Base-by-base conservation (phyloP, 2,797 vertebrate species). In the Ambastaia sidthimunki region DNA sequence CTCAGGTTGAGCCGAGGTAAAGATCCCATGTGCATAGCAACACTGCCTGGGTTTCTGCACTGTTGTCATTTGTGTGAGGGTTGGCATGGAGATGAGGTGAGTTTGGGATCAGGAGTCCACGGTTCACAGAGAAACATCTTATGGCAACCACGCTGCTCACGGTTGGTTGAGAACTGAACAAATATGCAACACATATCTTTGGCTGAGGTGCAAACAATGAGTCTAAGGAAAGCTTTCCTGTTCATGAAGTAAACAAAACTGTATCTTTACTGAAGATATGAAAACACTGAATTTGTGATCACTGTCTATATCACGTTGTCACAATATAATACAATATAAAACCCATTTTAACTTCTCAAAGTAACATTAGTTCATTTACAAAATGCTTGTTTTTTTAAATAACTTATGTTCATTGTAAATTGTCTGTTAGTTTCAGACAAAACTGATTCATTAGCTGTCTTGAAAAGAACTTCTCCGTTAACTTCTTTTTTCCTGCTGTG, bases 21-120 rank as follows among this genome's bases (percentile, higher is more conserved):
- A 85, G 77, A 57, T 78, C 83, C 72, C 68, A 70, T 57, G 81
- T 83, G 80, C 88, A 76, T 86, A 84, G 81, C 87, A 85, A 82
- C 85, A 85, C 71, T 89, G 87, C 87, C 15, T 72, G 84, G 86
- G 89, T 88, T 84, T 86, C 84, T 63, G 16, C 82, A 88, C 92
- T 92, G 91, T 88, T 75, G 88, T 86, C 90, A 86, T 82, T 85
- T 83, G 78, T 37, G 54, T 54, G 48, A 67, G 83, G 68, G 89
- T 91, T 88, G 88, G 81, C 91, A 90, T 92, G 90, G 92, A 11
- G 87, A 93, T 80, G 47, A 57, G 0, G 80, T 69, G 86, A 89
- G 86, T 78, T 55, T 31, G 91, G 89, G 91, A 92, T 90, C 88
- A 84, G 84, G 82, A 88, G 89, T 89, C 81, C 85, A 85, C 65